Evolutionary conservation across 2,797 vertebrate species (phyloP).

Genomic region (Sebastes reedi): DNA sequence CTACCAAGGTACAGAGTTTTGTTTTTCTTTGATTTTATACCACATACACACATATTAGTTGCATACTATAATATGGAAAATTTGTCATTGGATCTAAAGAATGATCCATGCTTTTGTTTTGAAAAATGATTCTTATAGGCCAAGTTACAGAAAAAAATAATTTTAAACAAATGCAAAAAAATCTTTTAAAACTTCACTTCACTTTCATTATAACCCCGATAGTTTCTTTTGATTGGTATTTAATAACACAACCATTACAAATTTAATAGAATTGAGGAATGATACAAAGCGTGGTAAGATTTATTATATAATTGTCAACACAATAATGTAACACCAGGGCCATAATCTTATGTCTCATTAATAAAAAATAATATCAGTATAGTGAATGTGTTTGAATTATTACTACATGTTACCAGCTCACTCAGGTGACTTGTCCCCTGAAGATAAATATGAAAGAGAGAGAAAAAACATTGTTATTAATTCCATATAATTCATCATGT

Average conservation of each 20-base stretch:
- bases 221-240: neutral
- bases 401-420: slow-evolving; percentile 1
- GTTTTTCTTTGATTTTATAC: neutral
- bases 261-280: accelerated
- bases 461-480: neutral
- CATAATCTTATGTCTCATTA: neutral
- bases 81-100: neutral
- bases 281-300: neutral
- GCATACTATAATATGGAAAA: neutral
- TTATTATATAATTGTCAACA: neutral
- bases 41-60: neutral
- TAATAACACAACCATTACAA: neutral
- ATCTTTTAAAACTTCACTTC: too few relatives aligned
- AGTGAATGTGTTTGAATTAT: neutral
- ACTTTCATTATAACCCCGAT: neutral
- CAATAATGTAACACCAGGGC: neutral
- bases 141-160: too few relatives aligned
- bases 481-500: neutral
- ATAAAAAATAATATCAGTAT: neutral
- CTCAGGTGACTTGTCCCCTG: slow-evolving; percentile 37
- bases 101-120: too few relatives aligned
- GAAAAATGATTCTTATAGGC: too few relatives aligned
- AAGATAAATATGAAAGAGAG: slow-evolving; percentile 1
- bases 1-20: neutral
- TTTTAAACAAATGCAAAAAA: too few relatives aligned